Evolutionary conservation across 2,797 vertebrate species (phyloP).

Genomic region (Cichlasoma orientale): DNA sequence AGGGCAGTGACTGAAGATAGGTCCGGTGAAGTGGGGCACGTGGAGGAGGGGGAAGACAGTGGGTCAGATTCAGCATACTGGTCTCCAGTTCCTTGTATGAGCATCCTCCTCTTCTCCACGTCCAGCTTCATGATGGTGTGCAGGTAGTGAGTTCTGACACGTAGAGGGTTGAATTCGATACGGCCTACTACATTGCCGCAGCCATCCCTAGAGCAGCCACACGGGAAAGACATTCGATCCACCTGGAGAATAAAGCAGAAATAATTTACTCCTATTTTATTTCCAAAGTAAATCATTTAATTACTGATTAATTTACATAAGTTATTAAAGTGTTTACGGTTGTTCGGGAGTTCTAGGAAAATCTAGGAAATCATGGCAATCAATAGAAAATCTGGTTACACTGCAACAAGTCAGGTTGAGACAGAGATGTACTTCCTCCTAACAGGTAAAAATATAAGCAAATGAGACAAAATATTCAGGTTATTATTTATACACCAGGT

Average conservation of each 20-base stretch:
- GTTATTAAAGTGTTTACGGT: neutral
- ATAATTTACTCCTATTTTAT: neutral
- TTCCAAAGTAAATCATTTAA: neutral
- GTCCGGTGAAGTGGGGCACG: constrained; percentile 74
- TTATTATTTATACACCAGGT: constrained; percentile 7
- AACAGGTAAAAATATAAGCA: neutral
- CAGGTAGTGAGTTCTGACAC: constrained; percentile 95
- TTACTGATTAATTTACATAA: neutral
- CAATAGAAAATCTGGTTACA: neutral
- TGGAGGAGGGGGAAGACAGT: constrained; percentile 62
- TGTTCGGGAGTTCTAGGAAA: neutral
- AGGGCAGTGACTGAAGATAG: constrained; percentile 70
- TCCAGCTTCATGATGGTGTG: constrained; percentile 98
- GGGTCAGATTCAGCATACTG: constrained; percentile 57
- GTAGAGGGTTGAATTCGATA: constrained; percentile 96
- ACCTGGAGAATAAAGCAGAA: constrained; percentile 79
- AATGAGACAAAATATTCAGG: neutral
- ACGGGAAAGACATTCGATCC: constrained; percentile 96
- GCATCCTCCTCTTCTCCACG: constrained; percentile 88
- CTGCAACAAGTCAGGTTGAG: neutral
- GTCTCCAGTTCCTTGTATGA: constrained; percentile 58
- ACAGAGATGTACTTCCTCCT: neutral
- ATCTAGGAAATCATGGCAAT: constrained; percentile 1
- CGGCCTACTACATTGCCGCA: constrained; percentile 91
- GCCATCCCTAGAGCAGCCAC: constrained; percentile 94